Percentiles rank a stretch among this genome's conserved stretches.
Conservation (phyloP, 2,113 vertebrate genomes). For the Coracopsis vasa region DNA sequence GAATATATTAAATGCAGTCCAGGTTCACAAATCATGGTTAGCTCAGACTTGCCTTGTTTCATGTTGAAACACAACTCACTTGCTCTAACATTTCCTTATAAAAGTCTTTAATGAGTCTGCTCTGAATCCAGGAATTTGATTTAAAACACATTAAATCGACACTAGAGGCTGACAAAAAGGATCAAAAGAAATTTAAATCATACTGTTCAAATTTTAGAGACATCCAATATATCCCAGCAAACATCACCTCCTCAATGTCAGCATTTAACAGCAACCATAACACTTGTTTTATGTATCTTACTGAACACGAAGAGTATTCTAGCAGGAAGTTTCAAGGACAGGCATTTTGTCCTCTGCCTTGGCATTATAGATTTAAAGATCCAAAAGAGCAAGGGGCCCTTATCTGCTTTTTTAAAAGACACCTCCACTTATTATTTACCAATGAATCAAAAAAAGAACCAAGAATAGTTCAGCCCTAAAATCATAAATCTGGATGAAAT, state of each 20-base stretch:
- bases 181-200: neutral
- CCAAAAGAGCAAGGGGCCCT: rapidly evolving
- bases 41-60: neutral
- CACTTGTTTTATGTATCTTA: neutral
- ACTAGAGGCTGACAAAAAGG: neutral
- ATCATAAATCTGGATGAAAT: neutral
- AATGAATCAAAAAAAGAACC: neutral
- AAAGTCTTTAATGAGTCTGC: neutral
- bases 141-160: neutral
- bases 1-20: neutral
- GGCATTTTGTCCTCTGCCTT: neutral
- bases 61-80: neutral
- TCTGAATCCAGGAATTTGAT: neutral
- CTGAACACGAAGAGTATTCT: neutral
- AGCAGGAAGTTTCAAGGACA: neutral
- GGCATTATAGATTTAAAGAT: neutral
- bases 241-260: neutral
- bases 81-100: neutral
- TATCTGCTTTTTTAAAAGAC: neutral
- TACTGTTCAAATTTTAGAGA: neutral
- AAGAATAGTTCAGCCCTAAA: neutral
- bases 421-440: neutral
- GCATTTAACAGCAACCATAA: neutral
- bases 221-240: neutral
- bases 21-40: neutral